Evolutionary conservation across 2,113 vertebrate species (phyloP), one percentile per base, ranked within the genome.

Genomic region (Nyctibius bracteatus): DNA sequence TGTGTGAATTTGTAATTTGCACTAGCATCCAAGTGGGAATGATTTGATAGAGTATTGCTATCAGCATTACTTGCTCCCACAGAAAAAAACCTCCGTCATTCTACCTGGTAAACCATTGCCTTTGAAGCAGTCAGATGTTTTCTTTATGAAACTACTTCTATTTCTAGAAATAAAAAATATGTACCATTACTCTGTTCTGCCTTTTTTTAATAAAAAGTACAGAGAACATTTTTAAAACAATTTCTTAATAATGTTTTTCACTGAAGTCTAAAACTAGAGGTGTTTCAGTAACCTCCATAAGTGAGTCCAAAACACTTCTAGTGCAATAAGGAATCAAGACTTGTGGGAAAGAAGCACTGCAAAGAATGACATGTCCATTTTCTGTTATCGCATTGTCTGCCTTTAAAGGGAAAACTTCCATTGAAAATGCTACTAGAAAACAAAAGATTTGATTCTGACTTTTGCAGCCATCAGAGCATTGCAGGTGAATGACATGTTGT

Each of bases 1-100:
- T 58, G 43, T 67, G 63, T 79, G 89, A 88, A 94, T 92, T 85
- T 80, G 17, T 79, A 87, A 81, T 91, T 89, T 92, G 28, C 66
- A 90, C 39, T 86, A 88, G 6, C 28, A 58, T 81, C 28, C 68
- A 87, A 83, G n/a, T 77, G 41, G 24, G 58, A 94, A 86, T 77
- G 21, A 87, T 77, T 94, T 91, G 73, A 73, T 41, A 63, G 31
- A 55, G 25, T 67, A 89, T 73, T 75, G 67, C 30, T 58, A 66
- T 75, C 51, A 88, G 52, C 9, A 61, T 75, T 94, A 96, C 85
- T 82, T 71, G 4, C 20, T 90, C 47, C 16, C n/a, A 61, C 41
- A 54, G 35, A 37, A 57, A 78, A 84, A 9, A 57, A 70, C 8
- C 44, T 21, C 37, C 15, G 41, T 86, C 6, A 44, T 61, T 89